These are phyloP conservation scores for Oryzias woworae DNA, from an alignment of 2,113 vertebrate genomes.

Conservation along the genomic window DNA sequence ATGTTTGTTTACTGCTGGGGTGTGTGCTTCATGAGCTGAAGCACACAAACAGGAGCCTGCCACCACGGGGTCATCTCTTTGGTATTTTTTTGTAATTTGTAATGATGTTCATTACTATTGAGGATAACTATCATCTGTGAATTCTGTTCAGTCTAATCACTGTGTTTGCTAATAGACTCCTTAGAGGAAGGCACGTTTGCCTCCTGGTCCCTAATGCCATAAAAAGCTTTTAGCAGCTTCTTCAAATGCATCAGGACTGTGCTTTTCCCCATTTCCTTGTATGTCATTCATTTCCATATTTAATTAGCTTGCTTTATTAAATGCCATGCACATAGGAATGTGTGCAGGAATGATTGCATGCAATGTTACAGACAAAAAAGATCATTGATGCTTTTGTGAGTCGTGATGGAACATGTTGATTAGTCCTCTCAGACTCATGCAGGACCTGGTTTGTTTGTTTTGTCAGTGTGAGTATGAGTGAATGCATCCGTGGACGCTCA, in stretches of 20 bases:
- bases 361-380: slow-evolving; percentile 69
- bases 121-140: slow-evolving; percentile 36
- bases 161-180: slow-evolving; percentile 65
- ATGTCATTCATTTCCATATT: slow-evolving; percentile 78
- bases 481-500: slow-evolving; percentile 5
- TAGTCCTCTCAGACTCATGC: slow-evolving; percentile 62
- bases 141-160: slow-evolving; percentile 50
- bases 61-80: slow-evolving; percentile 14
- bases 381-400: slow-evolving; percentile 68
- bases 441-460: slow-evolving; percentile 67
- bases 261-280: slow-evolving; percentile 69
- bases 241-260: slow-evolving; percentile 66
- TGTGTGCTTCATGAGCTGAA: slow-evolving; percentile 25
- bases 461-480: slow-evolving; percentile 17
- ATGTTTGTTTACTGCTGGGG: slow-evolving; percentile 9
- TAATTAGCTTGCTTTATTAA: slow-evolving; percentile 79
- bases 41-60: slow-evolving; percentile 8
- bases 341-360: slow-evolving; percentile 68
- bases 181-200: slow-evolving; percentile 54
- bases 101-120: slow-evolving; percentile 23
- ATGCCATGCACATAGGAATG: slow-evolving; percentile 65
- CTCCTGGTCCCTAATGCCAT: slow-evolving; percentile 62
- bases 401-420: slow-evolving; percentile 60
- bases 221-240: slow-evolving; percentile 74
- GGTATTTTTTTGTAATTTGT: slow-evolving; percentile 33